Evolutionary conservation across 2,797 vertebrate species (phyloP), one percentile per base, ranked within the genome.

Genomic region (Oreochromis mossambicus): DNA sequence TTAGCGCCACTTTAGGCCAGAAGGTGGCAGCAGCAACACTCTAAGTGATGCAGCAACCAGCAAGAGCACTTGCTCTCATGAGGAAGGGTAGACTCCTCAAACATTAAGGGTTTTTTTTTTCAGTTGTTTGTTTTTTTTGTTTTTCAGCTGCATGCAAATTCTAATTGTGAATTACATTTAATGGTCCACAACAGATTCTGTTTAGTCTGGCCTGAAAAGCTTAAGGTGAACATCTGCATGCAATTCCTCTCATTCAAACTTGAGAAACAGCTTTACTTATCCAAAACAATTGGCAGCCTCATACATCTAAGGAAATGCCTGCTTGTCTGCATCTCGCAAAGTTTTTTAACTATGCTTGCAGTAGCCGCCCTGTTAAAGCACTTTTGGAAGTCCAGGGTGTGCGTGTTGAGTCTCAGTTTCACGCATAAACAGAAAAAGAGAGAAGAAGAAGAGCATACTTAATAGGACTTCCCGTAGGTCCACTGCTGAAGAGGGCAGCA

Each of bases 11-110:
- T 77, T 61, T 5, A 46, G 43, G 14, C 83, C 88, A 90, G 32
- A 5, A 78, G 90, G 77, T 79, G 91, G 86, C 87, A 70, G 87
- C 82, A 88, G 75, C 21, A 58, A 5, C 48, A 52, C 29, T 61
- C 4, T n/a, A 1, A 17, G n/a, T 34, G 10, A 75, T 0, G 7
- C 43, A 3, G 15, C 24, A 10, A 8, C 17, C 43, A 32, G 15
- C 5, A 34, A 11, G 4, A 26, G 3, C 7, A 5, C 5, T 61
- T 12, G 7, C 7, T 52, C 10, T 29, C 9, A 34, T 2, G 17
- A 10, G 13, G 10, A 7, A 8, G 0, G 68, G 15, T 0, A 46
- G 32, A 50, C 17, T 75, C 36, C 8, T 41, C n/a, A 68, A 21
- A 68, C 36, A 21, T 41, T 11, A 21, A 36, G 9, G 4, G 3